Evolutionary conservation across 2,113 vertebrate species (phyloP).

Genomic region (Pachyramphus minor): DNA sequence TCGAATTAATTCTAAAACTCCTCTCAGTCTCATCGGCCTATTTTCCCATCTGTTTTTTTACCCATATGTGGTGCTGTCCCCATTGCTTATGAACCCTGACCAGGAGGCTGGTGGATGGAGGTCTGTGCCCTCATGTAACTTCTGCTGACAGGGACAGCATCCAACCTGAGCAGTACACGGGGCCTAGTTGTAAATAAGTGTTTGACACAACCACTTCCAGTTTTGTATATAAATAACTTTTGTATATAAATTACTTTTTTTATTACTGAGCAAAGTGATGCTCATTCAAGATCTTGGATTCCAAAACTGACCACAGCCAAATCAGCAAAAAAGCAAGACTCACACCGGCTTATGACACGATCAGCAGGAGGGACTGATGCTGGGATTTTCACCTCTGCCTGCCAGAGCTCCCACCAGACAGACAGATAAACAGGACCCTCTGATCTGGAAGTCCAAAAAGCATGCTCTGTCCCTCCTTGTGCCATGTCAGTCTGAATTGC

Average conservation of each 20-base stretch:
- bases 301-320: neutral
- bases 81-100: neutral
- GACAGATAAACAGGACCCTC: neutral
- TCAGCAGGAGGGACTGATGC: neutral
- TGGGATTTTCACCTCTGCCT: neutral
- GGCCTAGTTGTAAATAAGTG: neutral
- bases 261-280: neutral
- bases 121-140: neutral
- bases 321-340: neutral
- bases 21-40: neutral
- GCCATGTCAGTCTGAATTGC: neutral
- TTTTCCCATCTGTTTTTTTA: neutral
- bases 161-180: neutral
- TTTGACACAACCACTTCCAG: neutral
- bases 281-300: neutral
- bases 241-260: neutral
- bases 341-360: rapidly evolving
- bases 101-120: neutral
- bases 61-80: rapidly evolving
- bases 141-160: neutral
- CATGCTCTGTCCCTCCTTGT: neutral
- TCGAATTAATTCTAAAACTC: neutral
- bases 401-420: neutral
- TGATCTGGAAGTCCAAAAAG: neutral
- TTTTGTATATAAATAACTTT: neutral